Percentiles rank a stretch among this genome's conserved stretches.
These are phyloP conservation scores for Cephus rjabovi DNA, from an alignment of 2,888 invertebrate genomes.

Conservation along the genomic window DNA sequence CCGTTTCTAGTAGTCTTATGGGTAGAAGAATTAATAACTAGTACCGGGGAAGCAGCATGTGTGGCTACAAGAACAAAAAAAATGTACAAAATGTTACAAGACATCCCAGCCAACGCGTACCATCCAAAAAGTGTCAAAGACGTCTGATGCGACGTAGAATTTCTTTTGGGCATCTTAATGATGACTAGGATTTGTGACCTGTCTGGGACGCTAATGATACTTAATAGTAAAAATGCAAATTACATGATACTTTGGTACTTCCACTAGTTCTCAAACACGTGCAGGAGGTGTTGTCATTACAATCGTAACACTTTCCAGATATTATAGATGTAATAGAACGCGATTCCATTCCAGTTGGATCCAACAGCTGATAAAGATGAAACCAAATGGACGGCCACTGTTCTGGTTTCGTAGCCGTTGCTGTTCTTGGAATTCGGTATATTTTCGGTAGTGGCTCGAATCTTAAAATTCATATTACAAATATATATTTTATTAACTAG, in stretches of 20 bases:
- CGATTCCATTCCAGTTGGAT: constrained; percentile 10
- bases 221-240: not conserved
- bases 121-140: too few species aligned
- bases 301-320: constrained; percentile 32
- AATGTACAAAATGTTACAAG: not conserved
- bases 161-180: not conserved
- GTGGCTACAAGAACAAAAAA: not conserved
- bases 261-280: constrained; percentile 23
- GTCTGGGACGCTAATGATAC: not conserved
- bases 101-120: too few species aligned
- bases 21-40: not conserved
- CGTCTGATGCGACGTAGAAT: too few species aligned
- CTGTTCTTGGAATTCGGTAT: constrained; percentile 4
- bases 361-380: constrained; percentile 29
- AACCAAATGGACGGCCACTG: constrained; percentile 36
- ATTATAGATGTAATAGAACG: not conserved
- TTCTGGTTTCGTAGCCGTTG: constrained; percentile 35
- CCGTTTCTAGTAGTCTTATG: not conserved
- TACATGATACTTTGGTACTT: not conserved
- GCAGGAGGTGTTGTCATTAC: constrained; percentile 25
- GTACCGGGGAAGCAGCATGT: not conserved
- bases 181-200: not conserved
- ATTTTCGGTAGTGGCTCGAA: not conserved
- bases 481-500: not conserved
- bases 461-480: not conserved